Evolutionary conservation across 1,140 invertebrate species (phyloP).

Genomic region (Notospermus geniculatus): DNA sequence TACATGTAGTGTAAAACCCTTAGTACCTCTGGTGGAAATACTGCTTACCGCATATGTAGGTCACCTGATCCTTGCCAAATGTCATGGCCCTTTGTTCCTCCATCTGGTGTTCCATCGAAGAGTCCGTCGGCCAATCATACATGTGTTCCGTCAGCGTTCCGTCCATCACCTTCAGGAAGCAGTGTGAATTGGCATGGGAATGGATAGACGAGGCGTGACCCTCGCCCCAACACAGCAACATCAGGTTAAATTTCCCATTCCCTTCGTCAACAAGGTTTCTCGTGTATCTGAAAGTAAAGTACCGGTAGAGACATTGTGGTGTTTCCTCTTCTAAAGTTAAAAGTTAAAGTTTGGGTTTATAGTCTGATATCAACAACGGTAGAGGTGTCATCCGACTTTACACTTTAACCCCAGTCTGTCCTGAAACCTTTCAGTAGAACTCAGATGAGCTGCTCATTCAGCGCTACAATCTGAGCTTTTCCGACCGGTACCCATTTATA

Average conservation of each 20-base stretch:
- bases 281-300: slow-evolving; percentile 48
- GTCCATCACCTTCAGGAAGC: slow-evolving; percentile 84
- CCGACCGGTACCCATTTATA: too few species aligned
- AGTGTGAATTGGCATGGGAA: slow-evolving; percentile 93
- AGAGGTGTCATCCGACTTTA: too few species aligned
- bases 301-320: too few species aligned
- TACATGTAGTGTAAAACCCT: too few species aligned
- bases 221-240: slow-evolving; percentile 96
- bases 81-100: slow-evolving; percentile 64
- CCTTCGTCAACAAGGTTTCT: slow-evolving; percentile 49
- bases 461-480: too few species aligned
- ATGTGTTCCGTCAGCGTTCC: slow-evolving; percentile 64
- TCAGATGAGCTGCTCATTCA: too few species aligned
- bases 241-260: slow-evolving; percentile 97
- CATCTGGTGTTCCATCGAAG: slow-evolving; percentile 38
- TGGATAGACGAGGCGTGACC: slow-evolving; percentile 93
- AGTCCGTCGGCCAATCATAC: slow-evolving; percentile 69
- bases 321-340: too few species aligned
- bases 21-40: too few species aligned
- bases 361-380: too few species aligned
- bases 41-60: slow-evolving; percentile 90
- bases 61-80: slow-evolving; percentile 74
- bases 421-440: too few species aligned
- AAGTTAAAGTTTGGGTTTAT: too few species aligned
- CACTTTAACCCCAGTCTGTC: too few species aligned